A percentile compares a stretch with the other conserved stretches of the same genome.
These are phyloP conservation scores for Lochmaea crataegi DNA, from an alignment of 2,888 invertebrate genomes.

Conservation along the genomic window DNA sequence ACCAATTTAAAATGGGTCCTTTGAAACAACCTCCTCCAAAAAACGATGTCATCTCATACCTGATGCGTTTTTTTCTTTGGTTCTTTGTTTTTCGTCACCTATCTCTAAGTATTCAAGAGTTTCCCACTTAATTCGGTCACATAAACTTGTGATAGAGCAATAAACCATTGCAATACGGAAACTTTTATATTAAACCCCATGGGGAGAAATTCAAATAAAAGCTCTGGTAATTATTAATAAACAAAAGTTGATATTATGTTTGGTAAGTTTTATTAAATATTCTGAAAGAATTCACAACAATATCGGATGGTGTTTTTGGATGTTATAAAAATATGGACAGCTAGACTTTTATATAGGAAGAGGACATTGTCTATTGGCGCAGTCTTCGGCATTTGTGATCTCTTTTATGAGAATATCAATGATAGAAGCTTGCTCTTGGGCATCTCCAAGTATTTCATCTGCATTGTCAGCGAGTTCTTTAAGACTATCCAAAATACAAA, in stretches of 20 bases:
- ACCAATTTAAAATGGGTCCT: too few relatives aligned
- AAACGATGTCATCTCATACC: too few relatives aligned
- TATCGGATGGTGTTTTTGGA: not conserved
- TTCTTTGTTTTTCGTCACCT: too few relatives aligned
- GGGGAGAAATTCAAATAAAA: not conserved
- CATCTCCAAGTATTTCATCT: not conserved
- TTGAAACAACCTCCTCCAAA: too few relatives aligned
- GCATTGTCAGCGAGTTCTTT: not conserved
- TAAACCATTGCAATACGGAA: too few relatives aligned
- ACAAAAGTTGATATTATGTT: not conserved
- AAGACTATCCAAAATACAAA: not conserved
- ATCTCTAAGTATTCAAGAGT: too few relatives aligned
- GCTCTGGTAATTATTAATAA: not conserved
- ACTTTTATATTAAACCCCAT: too few relatives aligned
- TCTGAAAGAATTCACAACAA: constrained; percentile 1
- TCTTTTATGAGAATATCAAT: not conserved
- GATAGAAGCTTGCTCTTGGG: not conserved
- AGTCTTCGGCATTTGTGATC: not conserved
- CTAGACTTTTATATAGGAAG: not conserved
- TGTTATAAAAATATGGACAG: not conserved
- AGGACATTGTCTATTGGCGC: not conserved
- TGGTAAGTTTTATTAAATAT: not conserved
- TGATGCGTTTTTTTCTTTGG: too few relatives aligned
- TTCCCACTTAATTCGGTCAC: too few relatives aligned
- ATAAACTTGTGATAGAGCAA: too few relatives aligned